Evolutionary conservation across 2,113 vertebrate genomes (phyloP).

Genomic region (Henicopernis longicauda): DNA sequence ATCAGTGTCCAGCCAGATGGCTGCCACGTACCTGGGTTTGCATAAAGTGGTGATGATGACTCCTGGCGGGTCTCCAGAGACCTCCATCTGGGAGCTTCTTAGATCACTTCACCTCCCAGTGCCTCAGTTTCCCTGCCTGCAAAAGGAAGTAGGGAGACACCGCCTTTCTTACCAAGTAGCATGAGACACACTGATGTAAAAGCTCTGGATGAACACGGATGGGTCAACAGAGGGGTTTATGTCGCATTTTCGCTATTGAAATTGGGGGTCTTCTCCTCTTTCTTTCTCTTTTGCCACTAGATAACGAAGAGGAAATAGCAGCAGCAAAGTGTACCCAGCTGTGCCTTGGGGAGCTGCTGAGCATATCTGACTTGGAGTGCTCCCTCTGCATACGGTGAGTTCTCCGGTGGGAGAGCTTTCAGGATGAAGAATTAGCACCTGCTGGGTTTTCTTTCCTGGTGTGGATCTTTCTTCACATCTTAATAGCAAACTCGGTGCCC

Average conservation of each 20-base stretch:
- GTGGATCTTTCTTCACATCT: not conserved
- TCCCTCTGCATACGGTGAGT: slow-evolving; percentile 89
- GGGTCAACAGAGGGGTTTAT: not conserved
- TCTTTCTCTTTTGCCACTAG: not conserved
- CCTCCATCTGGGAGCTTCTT: not conserved
- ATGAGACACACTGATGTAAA: not conserved
- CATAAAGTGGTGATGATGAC: not conserved
- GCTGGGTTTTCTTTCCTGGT: not conserved
- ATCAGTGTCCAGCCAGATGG: not conserved
- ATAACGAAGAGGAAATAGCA: not conserved
- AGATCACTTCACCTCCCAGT: not conserved
- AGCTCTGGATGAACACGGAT: not conserved
- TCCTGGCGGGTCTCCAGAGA: not conserved
- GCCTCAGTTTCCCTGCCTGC: not conserved
- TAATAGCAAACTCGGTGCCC: not conserved
- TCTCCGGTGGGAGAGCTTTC: not conserved
- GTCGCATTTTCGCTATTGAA: not conserved
- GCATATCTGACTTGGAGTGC: slow-evolving; percentile 84
- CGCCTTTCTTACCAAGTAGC: not conserved
- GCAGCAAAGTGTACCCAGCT: not conserved
- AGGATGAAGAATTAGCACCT: not conserved
- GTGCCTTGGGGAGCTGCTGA: slow-evolving; percentile 59
- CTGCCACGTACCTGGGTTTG: not conserved
- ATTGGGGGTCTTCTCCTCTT: not conserved
- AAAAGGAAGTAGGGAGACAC: not conserved